Evolutionary conservation across 2,797 vertebrate species (phyloP), one percentile per base, ranked within the genome.

Genomic region (Phoeniculus purpureus): DNA sequence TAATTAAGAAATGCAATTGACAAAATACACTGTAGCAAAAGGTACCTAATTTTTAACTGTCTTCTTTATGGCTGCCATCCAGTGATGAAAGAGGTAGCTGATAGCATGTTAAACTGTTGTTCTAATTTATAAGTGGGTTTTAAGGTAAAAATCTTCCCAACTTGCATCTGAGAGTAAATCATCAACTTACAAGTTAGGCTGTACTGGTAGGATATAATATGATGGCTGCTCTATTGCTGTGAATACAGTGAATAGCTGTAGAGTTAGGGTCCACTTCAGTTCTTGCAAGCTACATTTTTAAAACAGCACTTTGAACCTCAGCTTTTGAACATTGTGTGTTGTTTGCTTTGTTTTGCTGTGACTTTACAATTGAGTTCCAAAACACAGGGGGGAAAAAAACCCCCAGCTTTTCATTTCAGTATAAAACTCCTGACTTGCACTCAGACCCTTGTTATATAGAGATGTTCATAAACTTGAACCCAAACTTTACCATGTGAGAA

Each of bases 1-100:
- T 89, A 89, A 85, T 93, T 93, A 86, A 85, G 79, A 85, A 93
- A 83, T 54, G 27, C 45, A 78, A 1, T 86, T 82, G 14, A 37
- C 40, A 16, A 82, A 92, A 56, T 75, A 66, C 4, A 54, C 34
- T 54, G 16, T 79, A 50, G 26, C 51, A 76, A 85, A 86, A 89
- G 79, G 55, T 85, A 51, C 55, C 71, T 85, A 9, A 2, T 70
- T 92, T 81, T 83, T 80, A 59, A 51, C 85, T 87, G 34, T 75
- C 45, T 54, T 80, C 27, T 9, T 70, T 58, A 21, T n/a, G 75
- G 34, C 81, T 90, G 59, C 25, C 67, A 60, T 81, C 40, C 50
- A 12, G 62, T 29, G 37, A 48, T 40, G 17, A 31, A 16, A 65
- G 50, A 87, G 34, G 52, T 67, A 47, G 45, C 34, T 65, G 62